Percentiles rank a stretch among this genome's conserved stretches.
These are phyloP conservation scores for Thymallus thymallus DNA, from an alignment of 2,113 vertebrate genomes.

Conservation along the genomic window DNA sequence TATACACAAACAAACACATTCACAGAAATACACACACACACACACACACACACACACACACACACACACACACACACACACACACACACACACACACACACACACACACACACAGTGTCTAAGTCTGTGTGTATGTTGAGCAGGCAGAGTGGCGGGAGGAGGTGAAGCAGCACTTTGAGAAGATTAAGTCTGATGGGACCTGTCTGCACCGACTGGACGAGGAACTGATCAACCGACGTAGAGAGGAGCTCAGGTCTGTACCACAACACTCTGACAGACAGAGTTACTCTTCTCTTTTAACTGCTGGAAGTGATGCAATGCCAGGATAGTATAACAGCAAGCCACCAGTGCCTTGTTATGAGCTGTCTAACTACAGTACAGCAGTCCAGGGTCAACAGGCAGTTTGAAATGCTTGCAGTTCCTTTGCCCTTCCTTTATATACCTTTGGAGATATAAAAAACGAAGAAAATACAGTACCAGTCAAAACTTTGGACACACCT, in stretches of 20 bases:
- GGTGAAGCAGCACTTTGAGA: conserved; percentile 97
- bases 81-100: not conserved
- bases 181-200: conserved; percentile 97
- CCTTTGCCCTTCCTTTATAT: conserved; percentile 32
- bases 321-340: not conserved
- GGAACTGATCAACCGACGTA: conserved; percentile 89
- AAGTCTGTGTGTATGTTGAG: conserved; percentile 14
- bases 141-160: conserved; percentile 97
- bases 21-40: too few species aligned
- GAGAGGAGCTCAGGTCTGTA: conserved; percentile 90
- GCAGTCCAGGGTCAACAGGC: not conserved
- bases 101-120: conserved; percentile 1
- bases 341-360: not conserved
- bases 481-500: too few species aligned
- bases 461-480: too few species aligned
- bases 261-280: not conserved
- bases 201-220: conserved; percentile 95
- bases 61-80: not conserved
- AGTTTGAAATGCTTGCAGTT: too few species aligned
- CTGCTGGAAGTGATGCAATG: not conserved
- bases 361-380: not conserved
- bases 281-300: not conserved
- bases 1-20: too few species aligned
- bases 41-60: not conserved
- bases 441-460: conserved; percentile 8